Evolutionary conservation across 2,113 vertebrate species (phyloP).

Genomic region (Balaenoptera acutorostrata): DNA sequence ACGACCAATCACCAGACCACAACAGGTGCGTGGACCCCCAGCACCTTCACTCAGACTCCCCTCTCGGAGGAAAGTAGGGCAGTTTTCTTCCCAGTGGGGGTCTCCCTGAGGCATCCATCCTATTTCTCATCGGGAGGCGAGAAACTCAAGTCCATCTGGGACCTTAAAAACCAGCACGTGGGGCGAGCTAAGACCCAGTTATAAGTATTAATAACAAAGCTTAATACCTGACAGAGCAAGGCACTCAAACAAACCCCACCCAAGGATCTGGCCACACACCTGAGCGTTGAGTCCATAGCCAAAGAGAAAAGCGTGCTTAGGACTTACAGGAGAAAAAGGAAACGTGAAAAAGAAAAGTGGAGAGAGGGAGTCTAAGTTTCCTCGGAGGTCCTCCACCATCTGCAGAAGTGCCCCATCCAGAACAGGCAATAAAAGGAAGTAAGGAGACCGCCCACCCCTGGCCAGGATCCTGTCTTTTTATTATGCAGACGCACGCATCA

Average conservation of each 20-base stretch:
- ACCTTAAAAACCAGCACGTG: slow-evolving; percentile 54
- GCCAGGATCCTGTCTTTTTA: slow-evolving; percentile 66
- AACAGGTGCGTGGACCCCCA: rapidly evolving
- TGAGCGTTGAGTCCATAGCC: neutral
- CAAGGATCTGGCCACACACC: slow-evolving; percentile 42
- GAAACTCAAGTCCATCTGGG: neutral
- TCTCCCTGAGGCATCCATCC: neutral
- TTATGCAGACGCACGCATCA: slow-evolving; percentile 70
- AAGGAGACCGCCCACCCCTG: neutral
- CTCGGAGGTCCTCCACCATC: slow-evolving; percentile 46
- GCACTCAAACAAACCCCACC: slow-evolving; percentile 67
- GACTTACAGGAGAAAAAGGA: slow-evolving; percentile 26
- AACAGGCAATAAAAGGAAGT: neutral
- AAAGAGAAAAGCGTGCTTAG: slow-evolving; percentile 57
- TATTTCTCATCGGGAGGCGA: neutral
- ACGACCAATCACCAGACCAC: neutral
- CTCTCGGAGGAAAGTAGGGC: neutral
- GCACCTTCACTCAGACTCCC: neutral
- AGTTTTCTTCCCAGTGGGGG: neutral
- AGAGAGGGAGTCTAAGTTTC: slow-evolving; percentile 20
- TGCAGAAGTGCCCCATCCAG: neutral
- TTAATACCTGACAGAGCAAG: slow-evolving; percentile 75
- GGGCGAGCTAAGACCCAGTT: neutral
- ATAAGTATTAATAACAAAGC: slow-evolving; percentile 46
- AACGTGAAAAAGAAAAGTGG: neutral